These are phyloP conservation scores for Conomelus anceps DNA, from an alignment of 2,888 invertebrate species.

Conservation along the genomic window DNA sequence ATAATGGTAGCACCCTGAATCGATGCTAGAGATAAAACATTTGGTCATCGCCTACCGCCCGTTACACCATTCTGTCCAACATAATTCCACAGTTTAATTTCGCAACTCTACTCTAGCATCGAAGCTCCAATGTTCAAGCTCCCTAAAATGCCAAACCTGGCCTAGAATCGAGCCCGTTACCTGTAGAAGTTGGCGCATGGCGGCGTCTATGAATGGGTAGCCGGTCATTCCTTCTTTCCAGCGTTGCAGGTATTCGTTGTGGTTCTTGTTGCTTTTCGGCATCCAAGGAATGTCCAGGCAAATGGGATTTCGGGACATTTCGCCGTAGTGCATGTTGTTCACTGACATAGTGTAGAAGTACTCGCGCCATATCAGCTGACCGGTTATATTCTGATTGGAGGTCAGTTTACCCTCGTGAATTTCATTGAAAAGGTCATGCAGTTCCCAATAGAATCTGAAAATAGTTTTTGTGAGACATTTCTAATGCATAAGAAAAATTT, in stretches of 20 bases:
- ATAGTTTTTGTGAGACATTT: too few relatives aligned
- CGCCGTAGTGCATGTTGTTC: constrained; percentile 60
- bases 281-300: constrained; percentile 66
- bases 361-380: constrained; percentile 68
- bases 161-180: constrained; percentile 36
- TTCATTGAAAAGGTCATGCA: constrained; percentile 56
- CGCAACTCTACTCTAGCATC: too few relatives aligned
- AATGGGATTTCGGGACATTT: constrained; percentile 61
- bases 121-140: too few relatives aligned
- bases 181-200: constrained; percentile 57
- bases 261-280: constrained; percentile 40
- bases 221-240: constrained; percentile 60
- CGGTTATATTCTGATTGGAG: constrained; percentile 46
- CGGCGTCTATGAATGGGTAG: constrained; percentile 66
- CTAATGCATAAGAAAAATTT: too few relatives aligned
- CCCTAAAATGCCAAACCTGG: too few relatives aligned
- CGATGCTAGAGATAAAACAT: too few relatives aligned
- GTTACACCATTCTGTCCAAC: too few relatives aligned
- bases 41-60: too few relatives aligned
- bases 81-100: too few relatives aligned
- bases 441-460: constrained; percentile 62
- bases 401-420: constrained; percentile 48
- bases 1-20: too few relatives aligned
- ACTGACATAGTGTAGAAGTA: constrained; percentile 74
- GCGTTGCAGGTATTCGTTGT: constrained; percentile 36